phyloP scores from a whole-genome alignment of 2,888 invertebrate species.

The Xestia xanthographa region DNA sequence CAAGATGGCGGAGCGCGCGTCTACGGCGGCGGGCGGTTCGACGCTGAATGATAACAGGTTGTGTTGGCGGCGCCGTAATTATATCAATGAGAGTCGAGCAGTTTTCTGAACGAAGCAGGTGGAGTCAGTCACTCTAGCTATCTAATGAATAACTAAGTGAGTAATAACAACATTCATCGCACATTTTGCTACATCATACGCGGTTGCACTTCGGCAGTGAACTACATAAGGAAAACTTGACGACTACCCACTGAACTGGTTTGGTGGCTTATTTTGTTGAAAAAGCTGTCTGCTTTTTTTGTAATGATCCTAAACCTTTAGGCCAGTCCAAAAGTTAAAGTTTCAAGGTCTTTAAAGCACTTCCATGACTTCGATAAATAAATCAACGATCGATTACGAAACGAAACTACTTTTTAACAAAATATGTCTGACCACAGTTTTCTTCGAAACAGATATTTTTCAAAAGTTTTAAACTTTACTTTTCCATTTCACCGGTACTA shows the following conservation, averaged over 20 bases:
- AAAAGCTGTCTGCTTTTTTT: conserved; percentile 30
- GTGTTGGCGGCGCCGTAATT: conserved; percentile 69
- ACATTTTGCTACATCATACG: conserved; percentile 59
- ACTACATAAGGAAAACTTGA: conserved; percentile 20
- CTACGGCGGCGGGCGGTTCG: conserved; percentile 70
- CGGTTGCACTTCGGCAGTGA: conserved; percentile 46
- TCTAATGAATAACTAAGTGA: conserved; percentile 41
- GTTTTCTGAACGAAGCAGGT: conserved; percentile 59
- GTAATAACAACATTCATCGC: conserved; percentile 41
- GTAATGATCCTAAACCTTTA: conserved; percentile 14
- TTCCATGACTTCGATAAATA: neutral
- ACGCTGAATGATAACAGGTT: conserved; percentile 81
- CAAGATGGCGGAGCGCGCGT: conserved; percentile 72
- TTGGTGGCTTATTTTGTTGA: conserved; percentile 16
- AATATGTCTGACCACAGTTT: neutral
- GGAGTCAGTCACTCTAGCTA: conserved; percentile 63
- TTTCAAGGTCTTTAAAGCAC: neutral
- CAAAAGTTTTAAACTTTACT: neutral
- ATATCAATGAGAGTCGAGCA: conserved; percentile 66
- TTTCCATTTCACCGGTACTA: neutral
- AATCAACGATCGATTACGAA: neutral
- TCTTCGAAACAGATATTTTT: neutral
- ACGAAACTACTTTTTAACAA: neutral
- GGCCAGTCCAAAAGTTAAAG: conserved; percentile 15
- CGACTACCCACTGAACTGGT: conserved; percentile 30